Evolutionary conservation across 2,113 vertebrate species (phyloP).

Genomic region (Perca fluviatilis): DNA sequence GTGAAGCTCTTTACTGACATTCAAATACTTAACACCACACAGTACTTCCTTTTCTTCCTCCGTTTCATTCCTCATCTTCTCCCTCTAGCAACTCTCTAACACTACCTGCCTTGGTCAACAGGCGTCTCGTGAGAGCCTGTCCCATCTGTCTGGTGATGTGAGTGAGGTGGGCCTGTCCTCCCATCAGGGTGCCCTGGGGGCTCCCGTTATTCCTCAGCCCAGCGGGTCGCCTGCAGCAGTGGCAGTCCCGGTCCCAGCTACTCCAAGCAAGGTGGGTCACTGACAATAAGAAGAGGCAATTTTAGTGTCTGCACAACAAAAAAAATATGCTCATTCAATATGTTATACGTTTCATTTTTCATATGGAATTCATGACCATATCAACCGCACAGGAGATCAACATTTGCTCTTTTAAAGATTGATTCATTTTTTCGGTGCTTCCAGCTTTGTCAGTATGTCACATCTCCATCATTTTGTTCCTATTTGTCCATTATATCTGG

Average conservation of each 20-base stretch:
- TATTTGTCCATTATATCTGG: conserved; percentile 6
- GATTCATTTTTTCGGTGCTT: not conserved
- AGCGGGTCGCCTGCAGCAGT: conserved; percentile 78
- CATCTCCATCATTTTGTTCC: not conserved
- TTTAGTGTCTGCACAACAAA: not conserved
- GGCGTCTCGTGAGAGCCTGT: conserved; percentile 82
- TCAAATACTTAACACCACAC: not conserved
- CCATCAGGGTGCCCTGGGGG: conserved; percentile 90
- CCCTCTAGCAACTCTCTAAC: not conserved
- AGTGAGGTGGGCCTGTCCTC: conserved; percentile 90
- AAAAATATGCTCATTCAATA: not conserved
- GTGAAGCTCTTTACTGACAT: not conserved
- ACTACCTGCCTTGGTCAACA: conserved; percentile 29
- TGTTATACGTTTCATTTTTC: not conserved
- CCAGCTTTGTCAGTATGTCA: not conserved
- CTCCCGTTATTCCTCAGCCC: conserved; percentile 88
- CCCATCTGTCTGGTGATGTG: conserved; percentile 86
- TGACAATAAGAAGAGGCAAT: not conserved
- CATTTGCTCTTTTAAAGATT: not conserved
- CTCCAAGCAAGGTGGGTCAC: conserved; percentile 90
- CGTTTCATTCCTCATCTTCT: not conserved
- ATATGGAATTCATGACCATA: not conserved
- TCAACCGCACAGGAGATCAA: not conserved
- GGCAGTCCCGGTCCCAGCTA: conserved; percentile 75
- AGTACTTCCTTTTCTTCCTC: not conserved